Evolutionary conservation across 2,888 invertebrate species (phyloP).

Genomic region (Tenthredo mesomela): DNA sequence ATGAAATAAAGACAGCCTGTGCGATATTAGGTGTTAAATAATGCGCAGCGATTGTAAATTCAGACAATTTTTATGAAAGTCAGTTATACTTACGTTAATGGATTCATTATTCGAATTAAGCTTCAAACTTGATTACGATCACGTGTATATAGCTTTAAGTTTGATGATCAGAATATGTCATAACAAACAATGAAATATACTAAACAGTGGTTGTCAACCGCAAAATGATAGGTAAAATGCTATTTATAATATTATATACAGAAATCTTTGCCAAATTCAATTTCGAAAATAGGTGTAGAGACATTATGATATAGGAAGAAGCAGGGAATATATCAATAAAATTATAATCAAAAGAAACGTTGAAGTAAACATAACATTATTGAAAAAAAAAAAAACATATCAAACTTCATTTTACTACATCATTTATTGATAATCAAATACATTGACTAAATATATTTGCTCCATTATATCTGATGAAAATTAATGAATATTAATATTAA

Average conservation of each 20-base stretch:
- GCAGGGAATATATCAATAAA: background rate
- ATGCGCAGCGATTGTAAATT: background rate
- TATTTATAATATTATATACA: background rate
- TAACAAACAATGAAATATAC: background rate
- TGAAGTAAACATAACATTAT: conserved; percentile 7
- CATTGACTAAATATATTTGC: background rate
- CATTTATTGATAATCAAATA: conserved; percentile 15
- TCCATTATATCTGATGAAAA: background rate
- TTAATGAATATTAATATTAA: background rate
- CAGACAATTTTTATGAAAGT: too few species aligned
- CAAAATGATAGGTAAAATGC: background rate
- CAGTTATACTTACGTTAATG: conserved; percentile 38
- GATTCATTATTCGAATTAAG: conserved; percentile 34
- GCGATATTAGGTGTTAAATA: background rate
- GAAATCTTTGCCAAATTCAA: too few species aligned
- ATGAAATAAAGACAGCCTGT: background rate
- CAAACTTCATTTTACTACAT: background rate
- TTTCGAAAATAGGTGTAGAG: background rate
- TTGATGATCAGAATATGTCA: background rate
- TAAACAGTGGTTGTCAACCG: background rate
- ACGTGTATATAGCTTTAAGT: background rate
- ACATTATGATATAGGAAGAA: background rate
- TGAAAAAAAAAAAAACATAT: too few species aligned
- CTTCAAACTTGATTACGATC: background rate
- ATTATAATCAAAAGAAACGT: background rate